A percentile compares a stretch with the other conserved stretches of the same genome.
Evolutionary conservation across 2,888 invertebrate species (phyloP).

Genomic region (Chrysopilus asiliformis): DNA sequence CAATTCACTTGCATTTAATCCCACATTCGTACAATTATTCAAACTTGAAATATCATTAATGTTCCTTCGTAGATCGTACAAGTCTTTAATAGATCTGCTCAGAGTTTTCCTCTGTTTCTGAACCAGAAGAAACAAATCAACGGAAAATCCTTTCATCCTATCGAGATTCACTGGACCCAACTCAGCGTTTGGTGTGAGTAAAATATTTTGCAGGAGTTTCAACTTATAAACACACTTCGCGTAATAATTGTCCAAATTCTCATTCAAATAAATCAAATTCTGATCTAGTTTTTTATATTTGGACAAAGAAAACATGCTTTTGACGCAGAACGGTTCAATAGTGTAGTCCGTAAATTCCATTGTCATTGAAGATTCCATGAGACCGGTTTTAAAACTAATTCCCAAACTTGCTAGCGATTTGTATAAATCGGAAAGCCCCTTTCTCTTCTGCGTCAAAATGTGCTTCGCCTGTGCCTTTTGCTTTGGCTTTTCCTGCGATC

Average conservation of each 20-base stretch:
- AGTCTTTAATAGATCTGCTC: slow-evolving; percentile 41
- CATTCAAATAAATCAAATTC: slow-evolving; percentile 28
- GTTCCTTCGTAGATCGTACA: slow-evolving; percentile 43
- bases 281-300: slow-evolving; percentile 40
- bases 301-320: slow-evolving; percentile 41
- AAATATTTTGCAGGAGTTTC: slow-evolving; percentile 29
- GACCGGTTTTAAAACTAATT: slow-evolving; percentile 68
- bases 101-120: slow-evolving; percentile 52
- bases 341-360: slow-evolving; percentile 44
- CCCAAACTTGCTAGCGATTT: slow-evolving; percentile 61
- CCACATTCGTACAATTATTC: not conserved
- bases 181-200: slow-evolving; percentile 56
- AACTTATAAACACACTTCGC: slow-evolving; percentile 32
- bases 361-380: slow-evolving; percentile 42
- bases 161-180: slow-evolving; percentile 69
- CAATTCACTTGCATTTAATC: not conserved
- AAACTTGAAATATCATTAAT: slow-evolving; percentile 28
- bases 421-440: slow-evolving; percentile 75
- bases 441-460: slow-evolving; percentile 72
- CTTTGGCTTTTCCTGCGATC: slow-evolving; percentile 44
- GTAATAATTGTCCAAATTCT: slow-evolving; percentile 29
- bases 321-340: slow-evolving; percentile 56
- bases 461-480: slow-evolving; percentile 68
- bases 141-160: slow-evolving; percentile 71
- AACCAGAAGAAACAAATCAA: slow-evolving; percentile 57